Percentiles rank a stretch among this genome's conserved stretches.
Evolutionary conservation across 2,888 invertebrate genomes (phyloP).

Genomic region (Nomada flava): DNA sequence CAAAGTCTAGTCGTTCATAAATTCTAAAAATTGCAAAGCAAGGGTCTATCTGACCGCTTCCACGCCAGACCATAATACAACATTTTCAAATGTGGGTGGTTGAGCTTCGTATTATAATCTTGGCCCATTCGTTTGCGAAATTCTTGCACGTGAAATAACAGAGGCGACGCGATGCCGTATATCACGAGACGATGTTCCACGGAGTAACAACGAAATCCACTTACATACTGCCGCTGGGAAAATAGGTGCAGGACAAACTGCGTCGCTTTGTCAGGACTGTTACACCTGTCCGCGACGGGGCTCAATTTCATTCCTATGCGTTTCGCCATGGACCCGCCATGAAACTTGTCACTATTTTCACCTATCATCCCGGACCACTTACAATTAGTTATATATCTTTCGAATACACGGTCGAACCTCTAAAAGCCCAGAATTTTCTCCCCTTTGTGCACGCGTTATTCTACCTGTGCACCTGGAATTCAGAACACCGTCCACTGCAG

Average conservation of each 20-base stretch:
- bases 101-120: constrained; percentile 35
- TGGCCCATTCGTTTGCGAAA: constrained; percentile 41
- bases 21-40: too few relatives aligned
- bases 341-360: not conserved
- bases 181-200: constrained; percentile 48
- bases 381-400: not conserved
- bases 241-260: constrained; percentile 46
- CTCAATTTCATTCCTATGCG: constrained; percentile 26
- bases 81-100: not conserved
- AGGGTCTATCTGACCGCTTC: too few relatives aligned
- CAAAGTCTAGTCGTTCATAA: too few relatives aligned
- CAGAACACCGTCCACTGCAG: too few relatives aligned
- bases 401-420: too few relatives aligned
- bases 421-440: too few relatives aligned
- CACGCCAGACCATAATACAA: not conserved
- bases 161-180: constrained; percentile 28
- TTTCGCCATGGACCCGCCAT: not conserved
- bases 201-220: constrained; percentile 57
- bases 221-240: constrained; percentile 22
- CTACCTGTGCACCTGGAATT: too few relatives aligned
- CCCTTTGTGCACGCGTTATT: too few relatives aligned
- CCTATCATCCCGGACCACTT: not conserved
- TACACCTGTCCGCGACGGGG: constrained; percentile 2
- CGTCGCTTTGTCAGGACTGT: constrained; percentile 43
- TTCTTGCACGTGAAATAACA: constrained; percentile 29